A percentile compares a stretch with the other conserved stretches of the same genome.
Evolutionary conservation across 2,113 vertebrate genomes (phyloP).

Genomic region (Gorsachius goisagi): DNA sequence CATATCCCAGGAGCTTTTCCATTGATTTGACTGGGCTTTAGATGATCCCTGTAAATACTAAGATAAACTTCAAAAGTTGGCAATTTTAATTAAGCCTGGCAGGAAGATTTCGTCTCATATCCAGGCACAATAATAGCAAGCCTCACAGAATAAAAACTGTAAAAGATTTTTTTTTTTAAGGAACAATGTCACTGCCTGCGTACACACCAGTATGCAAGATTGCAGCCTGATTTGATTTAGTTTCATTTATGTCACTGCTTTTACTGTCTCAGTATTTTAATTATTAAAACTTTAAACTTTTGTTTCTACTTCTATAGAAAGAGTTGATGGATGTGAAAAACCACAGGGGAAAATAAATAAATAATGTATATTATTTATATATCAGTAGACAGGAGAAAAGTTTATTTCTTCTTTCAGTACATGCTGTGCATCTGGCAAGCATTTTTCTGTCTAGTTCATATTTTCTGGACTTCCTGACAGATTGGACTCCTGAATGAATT

Average conservation of each 20-base stretch:
- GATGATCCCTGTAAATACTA: not conserved
- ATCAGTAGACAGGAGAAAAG: not conserved
- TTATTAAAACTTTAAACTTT: not conserved
- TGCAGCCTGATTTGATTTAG: not conserved
- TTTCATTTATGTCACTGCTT: not conserved
- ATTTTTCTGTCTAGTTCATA: conserved; percentile 49
- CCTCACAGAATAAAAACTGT: not conserved
- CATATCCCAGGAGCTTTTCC: not conserved
- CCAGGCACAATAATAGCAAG: not conserved
- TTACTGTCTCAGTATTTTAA: not conserved
- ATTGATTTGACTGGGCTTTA: not conserved
- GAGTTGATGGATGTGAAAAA: not conserved
- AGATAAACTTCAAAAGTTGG: not conserved
- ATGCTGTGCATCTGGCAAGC: conserved; percentile 47
- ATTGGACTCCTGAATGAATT: conserved; percentile 63
- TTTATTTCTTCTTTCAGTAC: not conserved
- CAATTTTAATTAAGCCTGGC: not conserved
- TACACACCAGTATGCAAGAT: not conserved
- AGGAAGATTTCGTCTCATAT: not conserved
- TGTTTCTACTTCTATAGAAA: not conserved
- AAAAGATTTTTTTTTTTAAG: not conserved
- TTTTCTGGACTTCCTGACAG: not conserved
- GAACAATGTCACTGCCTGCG: not conserved
- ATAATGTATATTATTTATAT: not conserved
- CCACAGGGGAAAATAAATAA: not conserved